Evolutionary conservation across 2,888 invertebrate species (phyloP), one percentile per base, ranked within the genome.

Genomic region (Diarsia rubi): DNA sequence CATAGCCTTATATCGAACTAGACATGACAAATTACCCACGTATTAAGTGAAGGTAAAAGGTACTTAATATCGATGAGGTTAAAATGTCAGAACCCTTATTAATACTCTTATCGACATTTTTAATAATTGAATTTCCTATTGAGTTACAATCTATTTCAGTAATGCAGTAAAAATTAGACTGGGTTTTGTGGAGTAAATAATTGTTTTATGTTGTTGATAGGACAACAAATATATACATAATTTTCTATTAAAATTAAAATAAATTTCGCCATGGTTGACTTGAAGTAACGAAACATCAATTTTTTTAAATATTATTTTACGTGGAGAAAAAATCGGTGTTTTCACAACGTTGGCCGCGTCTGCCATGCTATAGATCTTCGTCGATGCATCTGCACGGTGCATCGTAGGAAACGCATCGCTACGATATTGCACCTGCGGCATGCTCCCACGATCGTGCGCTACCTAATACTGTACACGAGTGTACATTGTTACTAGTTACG

Each of bases 401-500:
- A 83, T 78, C 86, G 88, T 92, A 94, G 94, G 94, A 94, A 94
- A 92, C 85, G 90, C 89, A 88, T 83, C 86, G 88, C 90, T 91
- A 90, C 79, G 76, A 79, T 89, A 89, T 84, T 90, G 92, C 96
- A 96, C 96, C 96, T 96, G 96, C 96, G 92, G 91, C 91, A 83
- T 79, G 90, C 93, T 96, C 96, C 96, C 96, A 96, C 96, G 96
- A 88, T 91, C 88, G 86, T 89, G 88, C 88, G 85, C 88, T 91
- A 89, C 77, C 83, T 79, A 75, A 70, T 73, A 69, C 78, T 74
- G 83, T 82, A 66, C 71, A 63, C 52, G 57, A 70, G 57, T 76
- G 59, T 84, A 70, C 77, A 70, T 65, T 80, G 80, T 77, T 72
- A 69, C 65, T 52, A 66, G 59, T 68, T 81, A 63, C 62, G 2